A percentile compares a stretch with the other conserved stretches of the same genome.
These are phyloP conservation scores for Lycodopsis pacificus DNA, from an alignment of 2,797 vertebrate species.

Conservation along the genomic window DNA sequence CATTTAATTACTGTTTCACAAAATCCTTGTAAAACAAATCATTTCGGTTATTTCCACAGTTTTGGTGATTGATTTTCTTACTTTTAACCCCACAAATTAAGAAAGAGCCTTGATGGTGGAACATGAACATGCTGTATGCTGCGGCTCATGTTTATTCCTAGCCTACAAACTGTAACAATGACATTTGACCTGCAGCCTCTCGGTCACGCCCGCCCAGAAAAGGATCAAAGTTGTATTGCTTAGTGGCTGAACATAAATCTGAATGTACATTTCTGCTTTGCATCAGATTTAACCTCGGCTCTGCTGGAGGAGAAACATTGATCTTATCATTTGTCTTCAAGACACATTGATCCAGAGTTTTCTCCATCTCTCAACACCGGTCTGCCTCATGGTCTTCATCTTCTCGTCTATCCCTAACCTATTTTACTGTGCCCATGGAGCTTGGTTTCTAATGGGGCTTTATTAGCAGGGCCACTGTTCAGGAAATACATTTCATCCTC, in stretches of 20 bases:
- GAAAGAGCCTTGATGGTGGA: neutral
- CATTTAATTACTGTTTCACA: neutral
- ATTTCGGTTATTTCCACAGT: neutral
- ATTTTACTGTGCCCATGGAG: slow-evolving; percentile 35
- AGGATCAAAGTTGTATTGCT: slow-evolving; percentile 40
- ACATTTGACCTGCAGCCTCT: slow-evolving; percentile 58
- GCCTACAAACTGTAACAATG: slow-evolving; percentile 7
- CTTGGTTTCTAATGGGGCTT: slow-evolving; percentile 50
- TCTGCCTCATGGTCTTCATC: slow-evolving; percentile 43
- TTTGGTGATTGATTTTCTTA: neutral
- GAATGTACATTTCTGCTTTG: slow-evolving; percentile 44
- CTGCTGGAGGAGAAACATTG: slow-evolving; percentile 35
- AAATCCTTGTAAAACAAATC: neutral
- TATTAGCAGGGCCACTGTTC: slow-evolving; percentile 42
- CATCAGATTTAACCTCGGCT: slow-evolving; percentile 47
- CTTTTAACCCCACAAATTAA: neutral
- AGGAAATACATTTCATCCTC: slow-evolving; percentile 62
- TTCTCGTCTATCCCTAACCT: slow-evolving; percentile 33
- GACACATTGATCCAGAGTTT: slow-evolving; percentile 64
- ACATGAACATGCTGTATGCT: neutral
- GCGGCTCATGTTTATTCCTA: neutral
- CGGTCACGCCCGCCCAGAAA: slow-evolving; percentile 37
- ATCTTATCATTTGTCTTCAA: slow-evolving; percentile 54
- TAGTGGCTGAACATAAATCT: slow-evolving; percentile 51
- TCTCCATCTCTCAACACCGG: slow-evolving; percentile 26